These are phyloP conservation scores for Formicarius rufipectus DNA, from an alignment of 2,113 vertebrate genomes.

Conservation along the genomic window DNA sequence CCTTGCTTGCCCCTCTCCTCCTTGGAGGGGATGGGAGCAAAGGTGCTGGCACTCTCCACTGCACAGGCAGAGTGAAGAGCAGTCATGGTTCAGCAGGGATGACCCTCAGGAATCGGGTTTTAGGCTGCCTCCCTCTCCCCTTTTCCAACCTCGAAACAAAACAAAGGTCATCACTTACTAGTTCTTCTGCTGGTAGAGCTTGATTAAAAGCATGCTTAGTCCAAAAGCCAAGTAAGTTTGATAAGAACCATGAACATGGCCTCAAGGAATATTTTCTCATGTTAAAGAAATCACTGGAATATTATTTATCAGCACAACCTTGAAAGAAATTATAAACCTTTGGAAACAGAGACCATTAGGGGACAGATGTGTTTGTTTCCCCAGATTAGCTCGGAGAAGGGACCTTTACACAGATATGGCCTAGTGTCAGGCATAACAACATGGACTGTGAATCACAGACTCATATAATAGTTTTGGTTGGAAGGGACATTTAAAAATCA, in stretches of 20 bases:
- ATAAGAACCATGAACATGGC: neutral
- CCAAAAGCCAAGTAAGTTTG: neutral
- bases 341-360: neutral
- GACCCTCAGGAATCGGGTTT: accelerated
- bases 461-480: neutral
- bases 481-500: neutral
- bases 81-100: accelerated
- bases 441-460: neutral
- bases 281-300: neutral
- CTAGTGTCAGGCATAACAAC: neutral
- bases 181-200: neutral
- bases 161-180: neutral
- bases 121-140: neutral
- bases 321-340: neutral
- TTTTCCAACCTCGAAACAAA: neutral
- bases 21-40: accelerated
- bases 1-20: accelerated
- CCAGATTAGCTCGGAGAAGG: neutral
- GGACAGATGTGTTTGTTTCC: neutral
- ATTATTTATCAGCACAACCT: neutral
- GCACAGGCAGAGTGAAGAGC: accelerated
- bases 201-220: neutral
- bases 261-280: neutral
- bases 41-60: neutral
- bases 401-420: neutral